Base-by-base conservation (phyloP, 2,888 invertebrate genomes). In the Yponomeuta plumbellus region DNA sequence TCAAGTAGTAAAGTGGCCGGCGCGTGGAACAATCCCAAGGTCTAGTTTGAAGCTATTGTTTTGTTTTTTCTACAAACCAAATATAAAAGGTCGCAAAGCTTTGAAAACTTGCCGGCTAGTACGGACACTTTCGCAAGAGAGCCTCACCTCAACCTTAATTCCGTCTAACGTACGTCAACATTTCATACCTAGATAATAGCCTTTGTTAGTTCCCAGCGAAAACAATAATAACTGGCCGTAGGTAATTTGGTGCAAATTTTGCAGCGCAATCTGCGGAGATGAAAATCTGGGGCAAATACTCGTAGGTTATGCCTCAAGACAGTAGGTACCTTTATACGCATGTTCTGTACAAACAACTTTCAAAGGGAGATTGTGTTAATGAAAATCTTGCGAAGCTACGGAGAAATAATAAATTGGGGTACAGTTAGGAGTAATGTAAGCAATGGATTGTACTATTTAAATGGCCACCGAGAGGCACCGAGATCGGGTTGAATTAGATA, bases 91-190 rank as follows among this genome's bases (percentile, higher is more conserved):
- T 52, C 44, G 44, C 34, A 34, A 34, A 34, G 34, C 44, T 52
- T 52, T 52, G 44, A 17, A 52, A 17, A 52, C 44, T 52, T 52
- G 44, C 44, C 44, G 13, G 44, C 44, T 13, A 52, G 44, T 13
- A 5, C 44, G 17, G 44, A 13, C 17, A 52, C 44, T 52, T 13
- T 52, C 44, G 44, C 44, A 52, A 52, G 13, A 52, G 44, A 52
- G 44, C 44, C 44, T 52, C 44, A 17, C 44, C 44, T 52, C 44
- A 52, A 52, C 44, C 44, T 52, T 52, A 52, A 52, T 52, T 52
- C 44, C 44, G 34, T 52, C 44, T 52, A 52, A 52, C 17, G 17
- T 52, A 52, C 13, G 44, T 52, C 17, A 34, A 52, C 44, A 52
- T 52, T 52, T 52, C 44, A 17, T 52, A 52, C 44, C 3, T 52